phyloP scores from a whole-genome alignment of 2,797 vertebrate species.

The Melopsittacus undulatus region DNA sequence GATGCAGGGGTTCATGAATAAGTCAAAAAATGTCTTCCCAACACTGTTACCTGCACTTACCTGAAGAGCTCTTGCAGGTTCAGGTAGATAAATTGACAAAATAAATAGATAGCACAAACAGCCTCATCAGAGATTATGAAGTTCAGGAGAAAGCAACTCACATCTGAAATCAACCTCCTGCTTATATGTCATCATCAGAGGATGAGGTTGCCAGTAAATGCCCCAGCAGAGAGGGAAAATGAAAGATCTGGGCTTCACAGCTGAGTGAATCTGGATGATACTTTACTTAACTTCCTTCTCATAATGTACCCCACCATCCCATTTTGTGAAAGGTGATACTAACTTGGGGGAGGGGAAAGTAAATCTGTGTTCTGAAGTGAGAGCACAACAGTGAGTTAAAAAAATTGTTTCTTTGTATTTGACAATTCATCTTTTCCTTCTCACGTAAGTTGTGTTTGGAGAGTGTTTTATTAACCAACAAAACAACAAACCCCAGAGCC shows the following conservation, averaged over 20 bases:
- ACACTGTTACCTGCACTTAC: background rate
- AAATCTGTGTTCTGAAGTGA: background rate
- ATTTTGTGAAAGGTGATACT: background rate
- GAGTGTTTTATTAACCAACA: background rate
- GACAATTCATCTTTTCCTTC: background rate
- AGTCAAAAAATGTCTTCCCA: background rate
- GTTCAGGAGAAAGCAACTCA: background rate
- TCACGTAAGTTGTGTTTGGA: background rate
- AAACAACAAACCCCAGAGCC: background rate
- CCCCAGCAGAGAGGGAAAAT: background rate
- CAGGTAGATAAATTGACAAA: background rate
- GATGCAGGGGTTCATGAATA: conserved; percentile 24
- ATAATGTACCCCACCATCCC: background rate
- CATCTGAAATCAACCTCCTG: background rate
- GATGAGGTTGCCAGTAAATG: background rate
- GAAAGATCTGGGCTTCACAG: background rate
- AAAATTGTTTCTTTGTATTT: background rate
- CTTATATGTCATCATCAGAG: background rate
- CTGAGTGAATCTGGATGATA: background rate
- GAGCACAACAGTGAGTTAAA: background rate
- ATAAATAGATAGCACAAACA: background rate
- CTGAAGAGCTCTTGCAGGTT: conserved; percentile 23
- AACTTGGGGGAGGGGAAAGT: background rate
- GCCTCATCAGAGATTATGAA: background rate
- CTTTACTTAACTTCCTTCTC: background rate